phyloP scores from a whole-genome alignment of 2,113 vertebrate genomes.

The Mastomys coucha region DNA sequence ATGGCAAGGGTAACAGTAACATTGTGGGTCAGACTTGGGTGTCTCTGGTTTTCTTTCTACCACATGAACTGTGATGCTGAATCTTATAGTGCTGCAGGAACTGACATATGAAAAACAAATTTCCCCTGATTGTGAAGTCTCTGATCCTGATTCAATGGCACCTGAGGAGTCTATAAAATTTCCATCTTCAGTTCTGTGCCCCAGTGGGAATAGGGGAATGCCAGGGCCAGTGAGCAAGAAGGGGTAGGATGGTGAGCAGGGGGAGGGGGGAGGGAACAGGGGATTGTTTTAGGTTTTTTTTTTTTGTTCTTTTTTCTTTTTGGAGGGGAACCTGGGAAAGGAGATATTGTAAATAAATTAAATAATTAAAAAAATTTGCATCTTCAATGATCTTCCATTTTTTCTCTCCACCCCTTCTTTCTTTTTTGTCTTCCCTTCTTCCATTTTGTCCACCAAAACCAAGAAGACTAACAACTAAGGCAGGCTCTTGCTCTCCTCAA shows the following conservation, averaged over 20 bases:
- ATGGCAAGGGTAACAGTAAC: background rate
- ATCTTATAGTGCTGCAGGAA: background rate
- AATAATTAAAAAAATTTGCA: conserved; percentile 12
- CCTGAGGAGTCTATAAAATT: conserved; percentile 31
- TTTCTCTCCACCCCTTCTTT: background rate
- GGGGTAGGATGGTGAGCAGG: no score
- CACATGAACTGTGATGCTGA: background rate
- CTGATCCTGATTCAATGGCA: background rate
- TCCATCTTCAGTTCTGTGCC: no score
- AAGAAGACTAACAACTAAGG: background rate
- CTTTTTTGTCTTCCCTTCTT: background rate
- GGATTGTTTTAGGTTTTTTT: no score
- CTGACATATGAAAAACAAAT: background rate
- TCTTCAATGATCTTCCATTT: background rate
- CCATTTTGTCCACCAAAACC: background rate
- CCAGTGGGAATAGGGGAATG: no score
- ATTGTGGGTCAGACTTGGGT: fast-evolving
- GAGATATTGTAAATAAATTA: no score
- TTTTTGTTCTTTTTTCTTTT: no score
- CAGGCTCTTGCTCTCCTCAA: background rate
- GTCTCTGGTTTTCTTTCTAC: background rate
- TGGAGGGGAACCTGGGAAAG: no score
- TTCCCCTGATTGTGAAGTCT: background rate
- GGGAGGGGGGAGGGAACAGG: no score
- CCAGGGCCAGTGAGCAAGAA: no score